Conservation (phyloP, 2,797 vertebrate genomes). For the Siniperca scherzeri region DNA sequence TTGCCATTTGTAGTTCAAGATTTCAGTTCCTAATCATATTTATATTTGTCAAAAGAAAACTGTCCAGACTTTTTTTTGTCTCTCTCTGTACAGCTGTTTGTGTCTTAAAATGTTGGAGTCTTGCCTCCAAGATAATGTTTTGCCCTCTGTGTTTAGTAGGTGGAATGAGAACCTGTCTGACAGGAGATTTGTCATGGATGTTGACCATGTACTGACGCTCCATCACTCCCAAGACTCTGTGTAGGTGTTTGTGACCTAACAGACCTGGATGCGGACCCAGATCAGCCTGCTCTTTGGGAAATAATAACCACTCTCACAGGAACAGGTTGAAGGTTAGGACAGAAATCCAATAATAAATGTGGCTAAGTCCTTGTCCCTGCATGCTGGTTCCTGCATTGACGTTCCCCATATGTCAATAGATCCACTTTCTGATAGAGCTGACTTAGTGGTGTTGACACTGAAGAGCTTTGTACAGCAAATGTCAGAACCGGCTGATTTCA, state of each 20-base stretch:
- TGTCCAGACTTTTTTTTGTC: background rate
- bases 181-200: slow-evolving; percentile 76
- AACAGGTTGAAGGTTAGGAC: slow-evolving; percentile 50
- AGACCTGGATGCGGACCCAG: slow-evolving; percentile 29
- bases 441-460: slow-evolving; percentile 46
- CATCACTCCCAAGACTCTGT: slow-evolving; percentile 58
- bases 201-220: slow-evolving; percentile 66
- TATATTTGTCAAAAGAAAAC: background rate
- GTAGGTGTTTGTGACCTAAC: slow-evolving; percentile 56
- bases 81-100: background rate
- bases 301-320: slow-evolving; percentile 46
- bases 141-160: slow-evolving; percentile 53
- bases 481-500: slow-evolving; percentile 61
- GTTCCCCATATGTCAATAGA: slow-evolving; percentile 57
- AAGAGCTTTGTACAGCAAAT: slow-evolving; percentile 64
- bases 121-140: slow-evolving; percentile 27
- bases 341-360: slow-evolving; percentile 60
- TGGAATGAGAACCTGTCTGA: slow-evolving; percentile 71
- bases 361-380: slow-evolving; percentile 29
- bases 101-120: slow-evolving; percentile 17
- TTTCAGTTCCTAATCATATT: background rate
- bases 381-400: slow-evolving; percentile 52
- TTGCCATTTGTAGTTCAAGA: background rate
- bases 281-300: slow-evolving; percentile 55
- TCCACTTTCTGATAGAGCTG: slow-evolving; percentile 56